Base-by-base conservation (phyloP, 1,140 invertebrate species). In the Diploscapter pachys region DNA sequence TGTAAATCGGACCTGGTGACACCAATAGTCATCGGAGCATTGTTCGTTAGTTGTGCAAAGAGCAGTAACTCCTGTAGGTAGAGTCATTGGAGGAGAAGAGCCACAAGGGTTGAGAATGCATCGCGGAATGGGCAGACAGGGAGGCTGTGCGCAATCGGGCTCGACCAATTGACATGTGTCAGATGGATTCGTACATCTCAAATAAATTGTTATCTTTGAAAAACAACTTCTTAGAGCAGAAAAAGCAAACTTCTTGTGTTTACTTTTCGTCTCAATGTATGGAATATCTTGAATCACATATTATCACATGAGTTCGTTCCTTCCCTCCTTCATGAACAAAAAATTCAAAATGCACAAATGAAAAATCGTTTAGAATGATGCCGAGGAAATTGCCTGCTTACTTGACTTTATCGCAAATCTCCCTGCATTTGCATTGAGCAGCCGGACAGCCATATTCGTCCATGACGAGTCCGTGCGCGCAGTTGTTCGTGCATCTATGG, bases 81-180 rank as follows among this genome's bases (percentile, higher is more conserved):
- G 59, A 59, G 79, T 71, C 78, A 83, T 78, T 62, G 83, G 83
- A 31, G 31, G 31, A 31, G 31, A 31, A 31, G 31, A 31, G 31
- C 31, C 31, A 31, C 31, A 31, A 31, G 31, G 31, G 31, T 31
- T 31, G 31, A 31, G 31, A 31, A 31, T 31, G 31, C 31, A 49
- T 85, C 59, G 75, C 82, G 81, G 81, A 55, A 13, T 78, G 63
- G 59, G 76, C 56, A 71, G 50, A 56, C 83, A 85, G 5, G 83
- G 82, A 13, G 74, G 79, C 62, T 80, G 68, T 3, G 67, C 75
- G 79, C 83, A 84, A 54, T 85, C 82, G 48, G 82, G 78, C 69
- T 84, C 83, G 9, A 85, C 81, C 65, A 84, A 65, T 71, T 84
- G 83, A 66, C 83, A 84, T 48, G 78, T 57, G 59, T 85, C 78